These are phyloP conservation scores for Pseudolaguvia tuberculata DNA, from an alignment of 2,113 vertebrate species.

Conservation along the genomic window DNA sequence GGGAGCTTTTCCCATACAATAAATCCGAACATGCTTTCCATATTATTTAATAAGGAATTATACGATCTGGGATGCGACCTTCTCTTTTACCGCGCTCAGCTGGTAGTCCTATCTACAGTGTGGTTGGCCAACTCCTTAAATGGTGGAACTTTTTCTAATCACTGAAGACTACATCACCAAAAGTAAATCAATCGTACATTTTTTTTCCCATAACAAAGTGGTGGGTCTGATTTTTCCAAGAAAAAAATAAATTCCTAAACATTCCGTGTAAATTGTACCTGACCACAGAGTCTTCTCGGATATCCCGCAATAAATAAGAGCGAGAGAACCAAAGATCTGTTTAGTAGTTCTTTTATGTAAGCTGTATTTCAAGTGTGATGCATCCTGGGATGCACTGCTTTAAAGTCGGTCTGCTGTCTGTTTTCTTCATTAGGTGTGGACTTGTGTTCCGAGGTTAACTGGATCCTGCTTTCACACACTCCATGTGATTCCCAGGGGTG, in stretches of 20 bases:
- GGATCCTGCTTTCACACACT: slow-evolving; percentile 66
- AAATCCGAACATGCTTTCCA: too few relatives aligned
- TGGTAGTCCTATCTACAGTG: too few relatives aligned
- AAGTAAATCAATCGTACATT: slow-evolving; percentile 12
- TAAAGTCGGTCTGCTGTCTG: slow-evolving; percentile 60
- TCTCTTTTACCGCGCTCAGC: too few relatives aligned
- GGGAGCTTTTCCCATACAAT: too few relatives aligned
- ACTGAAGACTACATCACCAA: background rate
- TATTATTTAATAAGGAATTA: too few relatives aligned
- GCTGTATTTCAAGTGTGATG: slow-evolving; percentile 58
- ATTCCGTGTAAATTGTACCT: slow-evolving; percentile 41
- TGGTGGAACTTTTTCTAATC: background rate
- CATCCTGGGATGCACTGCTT: slow-evolving; percentile 48
- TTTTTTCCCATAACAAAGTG: slow-evolving; percentile 7
- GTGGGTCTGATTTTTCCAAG: slow-evolving; percentile 14
- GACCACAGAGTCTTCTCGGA: slow-evolving; percentile 34
- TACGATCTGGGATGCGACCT: too few relatives aligned
- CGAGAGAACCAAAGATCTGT: slow-evolving; percentile 54
- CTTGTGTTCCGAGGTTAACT: slow-evolving; percentile 56
- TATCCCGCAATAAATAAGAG: slow-evolving; percentile 54
- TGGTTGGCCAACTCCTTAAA: too few relatives aligned
- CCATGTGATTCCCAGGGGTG: slow-evolving; percentile 72
- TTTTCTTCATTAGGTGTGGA: slow-evolving; percentile 65
- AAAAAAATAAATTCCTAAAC: slow-evolving; percentile 47
- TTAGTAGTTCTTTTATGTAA: slow-evolving; percentile 66